Conservation (phyloP, 53 echinoderm and acorn worm species). For the Holothuria leucospilota region DNA sequence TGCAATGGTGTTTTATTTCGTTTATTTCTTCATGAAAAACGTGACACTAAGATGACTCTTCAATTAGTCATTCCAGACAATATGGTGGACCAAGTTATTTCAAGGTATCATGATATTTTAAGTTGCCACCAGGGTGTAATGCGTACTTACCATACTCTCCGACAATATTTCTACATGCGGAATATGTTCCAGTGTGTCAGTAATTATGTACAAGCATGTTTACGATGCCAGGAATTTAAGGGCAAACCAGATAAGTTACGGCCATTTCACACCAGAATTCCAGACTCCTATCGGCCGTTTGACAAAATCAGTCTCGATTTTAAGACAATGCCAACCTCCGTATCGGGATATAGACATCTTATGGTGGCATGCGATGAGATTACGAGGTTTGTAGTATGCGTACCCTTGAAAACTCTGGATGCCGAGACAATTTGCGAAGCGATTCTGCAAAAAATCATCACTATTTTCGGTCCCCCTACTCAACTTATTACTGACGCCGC, state of each 20-base stretch:
- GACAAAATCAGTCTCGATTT: conserved; percentile 36
- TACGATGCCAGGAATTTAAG: conserved; percentile 24
- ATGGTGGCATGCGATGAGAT: conserved; percentile 60
- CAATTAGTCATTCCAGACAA: conserved; percentile 31
- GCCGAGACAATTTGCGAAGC: conserved; percentile 32
- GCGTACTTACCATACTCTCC: conserved; percentile 45
- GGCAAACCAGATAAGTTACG: conserved; percentile 24
- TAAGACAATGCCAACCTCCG: conserved; percentile 35
- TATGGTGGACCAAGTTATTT: conserved; percentile 2
- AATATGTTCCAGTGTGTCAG: conserved; percentile 8
- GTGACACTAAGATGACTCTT: background rate
- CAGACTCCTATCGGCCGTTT: conserved; percentile 6
- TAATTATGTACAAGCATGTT: conserved; percentile 32
- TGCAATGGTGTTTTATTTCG: no score
- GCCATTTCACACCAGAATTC: conserved; percentile 18
- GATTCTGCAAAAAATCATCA: conserved; percentile 29
- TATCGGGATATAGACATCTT: background rate
- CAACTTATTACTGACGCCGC: conserved; percentile 58
- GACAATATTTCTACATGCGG: no score
- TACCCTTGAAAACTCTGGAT: conserved; percentile 34
- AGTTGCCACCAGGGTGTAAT: conserved; percentile 21
- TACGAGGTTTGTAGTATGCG: conserved; percentile 44
- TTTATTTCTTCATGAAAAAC: background rate
- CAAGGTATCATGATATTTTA: conserved; percentile 15
- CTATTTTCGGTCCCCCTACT: conserved; percentile 55